Conservation (phyloP, 1,140 invertebrate species). For the Drosophila mayri region DNA sequence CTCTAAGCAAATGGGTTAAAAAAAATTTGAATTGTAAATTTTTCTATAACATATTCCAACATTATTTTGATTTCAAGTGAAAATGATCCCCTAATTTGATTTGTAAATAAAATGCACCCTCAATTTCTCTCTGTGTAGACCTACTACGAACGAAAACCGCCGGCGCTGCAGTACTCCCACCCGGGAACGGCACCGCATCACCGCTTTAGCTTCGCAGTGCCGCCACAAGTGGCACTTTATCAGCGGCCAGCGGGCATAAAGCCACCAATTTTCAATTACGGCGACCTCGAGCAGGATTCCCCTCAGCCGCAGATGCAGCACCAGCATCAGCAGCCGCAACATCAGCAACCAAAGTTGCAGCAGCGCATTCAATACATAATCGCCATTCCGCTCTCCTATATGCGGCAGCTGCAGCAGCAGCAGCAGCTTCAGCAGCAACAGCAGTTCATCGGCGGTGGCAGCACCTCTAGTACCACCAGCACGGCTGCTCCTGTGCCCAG, state of each 20-base stretch:
- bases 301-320: constrained; percentile 8
- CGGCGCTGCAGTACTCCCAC: constrained; percentile 17
- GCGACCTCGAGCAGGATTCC: constrained; percentile 33
- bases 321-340: constrained; percentile 1
- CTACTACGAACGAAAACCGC: constrained; percentile 56
- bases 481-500: constrained; percentile 21
- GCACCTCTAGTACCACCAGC: constrained; percentile 12
- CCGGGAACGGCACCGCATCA: constrained; percentile 50
- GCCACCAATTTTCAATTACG: constrained; percentile 56
- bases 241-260: constrained; percentile 50
- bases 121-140: constrained; percentile 24
- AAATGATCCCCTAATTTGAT: background rate
- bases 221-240: constrained; percentile 69
- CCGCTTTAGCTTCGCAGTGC: constrained; percentile 63
- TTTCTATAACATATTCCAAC: too few relatives aligned
- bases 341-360: constrained; percentile 36
- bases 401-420: constrained; percentile 76
- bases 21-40: too few relatives aligned
- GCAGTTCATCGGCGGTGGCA: constrained; percentile 26
- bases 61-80: background rate
- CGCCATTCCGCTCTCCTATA: constrained; percentile 77
- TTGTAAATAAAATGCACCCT: background rate
- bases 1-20: background rate
- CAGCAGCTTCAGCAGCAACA: constrained; percentile 36
- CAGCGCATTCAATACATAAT: constrained; percentile 78